phyloP scores from a whole-genome alignment of 2,888 invertebrate species.

The Ormia ochracea region DNA sequence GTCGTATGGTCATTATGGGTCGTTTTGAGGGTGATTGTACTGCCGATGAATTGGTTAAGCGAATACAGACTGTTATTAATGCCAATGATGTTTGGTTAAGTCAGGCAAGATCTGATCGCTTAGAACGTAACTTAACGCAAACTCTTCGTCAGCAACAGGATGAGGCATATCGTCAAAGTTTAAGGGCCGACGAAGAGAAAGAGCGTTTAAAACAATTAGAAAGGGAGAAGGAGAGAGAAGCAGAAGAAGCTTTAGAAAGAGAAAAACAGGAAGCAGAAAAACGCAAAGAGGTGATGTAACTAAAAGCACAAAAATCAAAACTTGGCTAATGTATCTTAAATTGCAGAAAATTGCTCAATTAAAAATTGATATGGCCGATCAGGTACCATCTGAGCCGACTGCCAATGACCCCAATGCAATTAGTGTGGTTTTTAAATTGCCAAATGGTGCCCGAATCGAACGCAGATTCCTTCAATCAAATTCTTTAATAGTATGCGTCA shows the following conservation, averaged over 20 bases:
- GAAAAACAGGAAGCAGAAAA: slow-evolving; percentile 79
- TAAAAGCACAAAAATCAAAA: background rate
- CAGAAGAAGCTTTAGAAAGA: slow-evolving; percentile 78
- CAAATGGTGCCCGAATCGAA: slow-evolving; percentile 91
- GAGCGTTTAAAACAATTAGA: slow-evolving; percentile 84
- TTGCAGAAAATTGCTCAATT: slow-evolving; percentile 80
- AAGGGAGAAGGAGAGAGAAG: slow-evolving; percentile 78
- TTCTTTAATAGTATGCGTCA: slow-evolving; percentile 88
- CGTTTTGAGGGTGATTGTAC: slow-evolving; percentile 91
- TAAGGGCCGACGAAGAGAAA: slow-evolving; percentile 96
- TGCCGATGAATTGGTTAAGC: slow-evolving; percentile 83
- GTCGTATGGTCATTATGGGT: slow-evolving; percentile 94
- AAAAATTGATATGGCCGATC: slow-evolving; percentile 82
- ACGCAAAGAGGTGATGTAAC: slow-evolving; percentile 73
- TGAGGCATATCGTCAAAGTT: slow-evolving; percentile 93
- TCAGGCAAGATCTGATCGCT: slow-evolving; percentile 89
- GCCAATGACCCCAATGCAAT: slow-evolving; percentile 83
- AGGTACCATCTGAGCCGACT: slow-evolving; percentile 87
- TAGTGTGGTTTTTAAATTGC: slow-evolving; percentile 92
- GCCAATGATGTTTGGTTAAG: slow-evolving; percentile 93
- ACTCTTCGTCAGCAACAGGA: slow-evolving; percentile 94
- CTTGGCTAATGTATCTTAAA: background rate
- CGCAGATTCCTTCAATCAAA: slow-evolving; percentile 88
- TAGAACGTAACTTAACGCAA: slow-evolving; percentile 90
- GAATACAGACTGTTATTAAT: slow-evolving; percentile 85